phyloP scores from a whole-genome alignment of 2,797 vertebrate genomes.

The Cephalopachus bancanus region DNA sequence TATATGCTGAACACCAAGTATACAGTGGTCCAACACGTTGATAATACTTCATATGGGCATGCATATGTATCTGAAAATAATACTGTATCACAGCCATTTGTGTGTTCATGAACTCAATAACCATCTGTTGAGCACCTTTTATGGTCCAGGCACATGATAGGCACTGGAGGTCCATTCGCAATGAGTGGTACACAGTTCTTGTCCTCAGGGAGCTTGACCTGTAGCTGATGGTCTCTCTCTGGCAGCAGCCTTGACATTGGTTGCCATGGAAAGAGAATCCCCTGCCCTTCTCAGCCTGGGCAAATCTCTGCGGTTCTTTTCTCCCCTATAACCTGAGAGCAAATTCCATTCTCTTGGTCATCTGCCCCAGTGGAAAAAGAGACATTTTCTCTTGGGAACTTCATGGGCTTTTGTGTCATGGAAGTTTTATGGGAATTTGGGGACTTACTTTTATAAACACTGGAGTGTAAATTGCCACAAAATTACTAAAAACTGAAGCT shows the following conservation, averaged over 20 bases:
- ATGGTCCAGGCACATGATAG: neutral
- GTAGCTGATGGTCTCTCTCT: neutral
- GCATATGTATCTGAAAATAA: neutral
- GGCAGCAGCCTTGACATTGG: neutral
- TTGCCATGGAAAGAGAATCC: neutral
- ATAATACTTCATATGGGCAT: neutral
- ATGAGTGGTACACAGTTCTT: neutral
- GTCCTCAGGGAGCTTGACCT: neutral
- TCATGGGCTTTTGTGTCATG: neutral
- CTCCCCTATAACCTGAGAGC: neutral
- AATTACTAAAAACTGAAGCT: slow-evolving; percentile 19
- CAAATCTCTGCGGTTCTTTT: neutral
- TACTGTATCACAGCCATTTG: neutral
- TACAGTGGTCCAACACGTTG: neutral
- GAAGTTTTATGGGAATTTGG: neutral
- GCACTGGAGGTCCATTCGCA: neutral
- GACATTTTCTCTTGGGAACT: neutral
- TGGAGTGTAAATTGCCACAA: slow-evolving; percentile 1
- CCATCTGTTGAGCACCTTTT: neutral
- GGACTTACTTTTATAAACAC: slow-evolving; percentile 41
- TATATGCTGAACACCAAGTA: neutral
- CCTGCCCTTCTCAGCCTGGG: neutral
- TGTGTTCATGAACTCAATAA: neutral
- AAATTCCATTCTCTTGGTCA: neutral
- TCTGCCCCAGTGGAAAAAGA: neutral